Evolutionary conservation across 2,888 invertebrate genomes (phyloP), one percentile per base, ranked within the genome.

Genomic region (Epirrhoe tristata): DNA sequence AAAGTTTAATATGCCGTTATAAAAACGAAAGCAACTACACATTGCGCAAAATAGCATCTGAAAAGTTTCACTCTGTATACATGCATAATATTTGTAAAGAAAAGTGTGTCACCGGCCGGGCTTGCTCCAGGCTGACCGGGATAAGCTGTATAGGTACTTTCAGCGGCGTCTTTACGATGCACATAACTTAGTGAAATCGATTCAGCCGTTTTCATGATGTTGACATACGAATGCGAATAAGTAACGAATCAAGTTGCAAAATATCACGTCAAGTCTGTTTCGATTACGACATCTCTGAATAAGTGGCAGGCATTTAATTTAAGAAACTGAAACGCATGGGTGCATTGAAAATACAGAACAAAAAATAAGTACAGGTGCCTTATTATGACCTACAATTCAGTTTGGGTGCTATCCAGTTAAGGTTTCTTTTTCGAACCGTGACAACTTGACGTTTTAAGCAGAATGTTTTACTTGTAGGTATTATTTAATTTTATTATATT

Each of bases 181-280:
- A 71, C 69, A 70, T 57, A 55, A 70, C 67, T 69, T 62, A 69
- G 58, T 74, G 63, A 74, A 74, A 74, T 74, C 67, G 66, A 71
- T 74, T 70, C 70, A 70, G 56, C 63, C 53, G 64, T 70, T 70
- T 67, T 71, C 71, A 69, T 70, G 70, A 72, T 69, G 71, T 71
- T 71, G 71, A 71, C 71, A 74, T 71, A 67, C 58, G 67, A 70
- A 68, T 69, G 70, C 66, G 70, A 73, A 70, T 74, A 70, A 70
- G 71, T 70, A 73, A 73, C 70, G 69, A 73, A 69, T 57, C 55
- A 61, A 53, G 64, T 73, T 70, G 71, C 71, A 73, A 71, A 74
- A 74, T 69, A 67, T 60, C 71, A 71, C 69, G 70, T 73, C 72
- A 71, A 69, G 70, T 69, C 67, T 59, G 74, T 73, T 70, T 71